Base-by-base conservation (phyloP, 2,113 vertebrate genomes). In the Dunckerocampus dactyliophorus region DNA sequence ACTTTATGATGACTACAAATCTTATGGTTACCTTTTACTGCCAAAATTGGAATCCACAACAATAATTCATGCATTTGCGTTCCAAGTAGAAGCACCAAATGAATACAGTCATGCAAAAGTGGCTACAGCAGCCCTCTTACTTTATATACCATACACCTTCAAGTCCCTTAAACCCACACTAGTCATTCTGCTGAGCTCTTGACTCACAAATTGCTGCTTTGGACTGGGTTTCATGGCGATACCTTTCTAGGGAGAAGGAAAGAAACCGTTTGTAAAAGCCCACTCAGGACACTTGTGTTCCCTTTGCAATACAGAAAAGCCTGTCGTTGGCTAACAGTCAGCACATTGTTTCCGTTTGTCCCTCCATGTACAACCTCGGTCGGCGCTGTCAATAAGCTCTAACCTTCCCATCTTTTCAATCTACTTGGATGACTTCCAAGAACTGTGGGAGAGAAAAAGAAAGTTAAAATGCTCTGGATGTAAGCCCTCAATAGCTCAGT, bases 321-420 rank as follows among this genome's bases (percentile, higher is more conserved):
- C 69, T 76, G 82, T 81, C 83, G 80, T 65, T 51, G 78, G 80
- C 90, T 88, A 91, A 94, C 91, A 93, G 92, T 88, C 84, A 83
- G 87, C 17, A 82, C 84, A 92, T 92, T 92, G 92, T 93, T 91
- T 89, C 88, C 84, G 72, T 85, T 87, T 87, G 88, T 89, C 89
- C 87, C 85, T 92, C 88, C 85, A 90, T 89, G 78, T 72, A 82
- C 82, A 83, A 83, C 79, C 80, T 76, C 71, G 75, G 66, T 76
- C 71, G 75, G 66, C 62, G 74, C 80, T 85, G 86, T 89, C 84
- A 90, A 89, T 89, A 89, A 84, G 82, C 82, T 82, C 85, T 84
- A 56, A 83, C 82, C 81, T 82, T 79, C 67, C 75, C 76, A 72
- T 87, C 81, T 84, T 88, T 89, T 87, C 81, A 89, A 62, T 82